These are phyloP conservation scores for Columbina picui DNA, from an alignment of 2,113 vertebrate species.

Conservation along the genomic window DNA sequence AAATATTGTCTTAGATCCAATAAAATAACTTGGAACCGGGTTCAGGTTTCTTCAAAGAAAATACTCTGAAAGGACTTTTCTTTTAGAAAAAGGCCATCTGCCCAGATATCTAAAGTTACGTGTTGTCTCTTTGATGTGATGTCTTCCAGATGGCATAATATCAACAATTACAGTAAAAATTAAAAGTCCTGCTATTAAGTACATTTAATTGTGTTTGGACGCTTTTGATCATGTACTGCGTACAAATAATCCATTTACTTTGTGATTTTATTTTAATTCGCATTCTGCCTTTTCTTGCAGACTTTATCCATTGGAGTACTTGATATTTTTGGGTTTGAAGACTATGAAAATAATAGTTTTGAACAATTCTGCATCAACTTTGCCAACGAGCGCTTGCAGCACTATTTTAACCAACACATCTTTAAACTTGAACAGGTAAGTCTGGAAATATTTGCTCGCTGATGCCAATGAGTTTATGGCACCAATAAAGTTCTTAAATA, in stretches of 20 bases:
- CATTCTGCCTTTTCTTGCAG: conserved; percentile 71
- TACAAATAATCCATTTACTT: neutral
- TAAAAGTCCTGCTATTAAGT: neutral
- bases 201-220: neutral
- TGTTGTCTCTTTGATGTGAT: neutral
- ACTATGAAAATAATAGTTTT: conserved; percentile 98
- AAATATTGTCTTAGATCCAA: neutral
- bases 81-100: neutral
- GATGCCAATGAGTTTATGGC: neutral
- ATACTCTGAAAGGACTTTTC: neutral
- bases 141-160: neutral
- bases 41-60: neutral
- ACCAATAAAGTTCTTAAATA: neutral
- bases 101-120: neutral
- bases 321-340: conserved; percentile 98
- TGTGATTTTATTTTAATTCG: neutral
- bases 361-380: conserved; percentile 99
- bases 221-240: neutral
- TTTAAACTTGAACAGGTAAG: conserved; percentile 96
- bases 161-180: neutral
- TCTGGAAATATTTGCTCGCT: neutral
- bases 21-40: neutral
- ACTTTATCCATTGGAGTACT: conserved; percentile 97
- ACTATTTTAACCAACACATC: conserved; percentile 99
- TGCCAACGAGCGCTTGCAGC: conserved; percentile 96